Evolutionary conservation across 2,888 invertebrate genomes (phyloP), one percentile per base, ranked within the genome.

Genomic region (Meganola albula): DNA sequence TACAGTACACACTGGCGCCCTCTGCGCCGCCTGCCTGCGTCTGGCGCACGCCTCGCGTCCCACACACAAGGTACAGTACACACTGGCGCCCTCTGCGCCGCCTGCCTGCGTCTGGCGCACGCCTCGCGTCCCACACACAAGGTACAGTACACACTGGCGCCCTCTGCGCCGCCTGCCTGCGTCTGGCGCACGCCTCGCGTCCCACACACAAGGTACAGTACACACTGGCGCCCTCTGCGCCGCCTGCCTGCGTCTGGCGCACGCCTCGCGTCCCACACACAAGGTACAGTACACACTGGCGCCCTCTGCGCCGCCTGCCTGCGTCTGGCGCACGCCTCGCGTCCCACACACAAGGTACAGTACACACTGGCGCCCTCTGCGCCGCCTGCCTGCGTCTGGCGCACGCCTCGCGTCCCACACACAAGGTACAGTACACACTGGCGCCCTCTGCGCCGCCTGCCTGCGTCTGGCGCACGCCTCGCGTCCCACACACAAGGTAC

Each of bases 191-290:
- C 20, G 20, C 20, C 4, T 3, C 3, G 20, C 20, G 20, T 2
- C 20, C 20, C 20, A 20, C 14, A 14, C 43, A 40, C 29, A 49
- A 43, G 42, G 40, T 43, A 30, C 28, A 14, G 24, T 24, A 24
- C 16, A 14, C 25, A 21, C 16, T 16, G 16, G 16, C 16, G 16
- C 16, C 4, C 16, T 16, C 4, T 16, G 16, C 16, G 4, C 16
- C 16, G 6, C 16, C 4, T 16, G 16, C 6, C 16, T 12, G 7
- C 24, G 10, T 4, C n/a, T 8, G 18, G 27, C 34, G 12, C n/a
- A 8, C 31, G 25, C 23, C 13, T 9, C 16, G 18, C 31, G 9
- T 12, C 12, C 18, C 11, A 10, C 10, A 7, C 30, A 25, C 28
- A 10, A 16, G 22, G 24, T 16, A 4, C 5, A 9, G 25, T 13